Base-by-base conservation (phyloP, 2,888 invertebrate genomes). In the Andrena haemorrhoa region DNA sequence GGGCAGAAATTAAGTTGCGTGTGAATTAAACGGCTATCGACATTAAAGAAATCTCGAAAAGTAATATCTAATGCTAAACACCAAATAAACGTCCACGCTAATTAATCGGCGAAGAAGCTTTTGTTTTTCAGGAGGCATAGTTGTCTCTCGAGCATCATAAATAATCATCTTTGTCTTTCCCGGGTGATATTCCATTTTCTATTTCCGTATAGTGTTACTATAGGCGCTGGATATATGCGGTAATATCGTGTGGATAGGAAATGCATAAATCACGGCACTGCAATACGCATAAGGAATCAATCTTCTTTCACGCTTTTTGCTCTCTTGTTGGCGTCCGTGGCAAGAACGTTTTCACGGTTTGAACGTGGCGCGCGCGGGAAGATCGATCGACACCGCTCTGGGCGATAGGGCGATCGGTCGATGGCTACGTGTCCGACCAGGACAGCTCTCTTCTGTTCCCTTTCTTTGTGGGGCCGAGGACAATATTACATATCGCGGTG, bases 401-500 rank as follows among this genome's bases (percentile, higher is more conserved):
- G 79, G 56, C 60, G 70, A 64, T 53, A 63, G 70, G 75, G 68
- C 80, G 78, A 77, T 65, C 76, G 75, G 71, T 68, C 71, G 79
- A 75, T 79, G 70, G 72, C 65, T 49, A 47, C 7, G 75, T 41
- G 73, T 81, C 76, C 60, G 58, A 47, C 65, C 74, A 41, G 75
- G 84, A 84, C 86, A 83, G 78, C 86, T 83, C 75, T 77, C 71
- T 73, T 75, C 73, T 72, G 70, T 76, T 79, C 80, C 64, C 75
- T 76, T 72, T 78, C 80, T 82, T 77, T 70, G 78, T 69, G 26
- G 64, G 58, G 70, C 65, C 70, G 80, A 75, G 75, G 75, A 83
- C 85, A 75, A 88, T 88, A 88, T 88, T 88, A 88, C 88, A 85
- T 88, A 88, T 86, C 88, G 84, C 76, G 73, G 83, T 89, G 88